These are phyloP conservation scores for Haliclystus octoradiatus DNA, from an alignment of 30 jellyfish, hydroid and myxozoan genomes.

Conservation along the genomic window DNA sequence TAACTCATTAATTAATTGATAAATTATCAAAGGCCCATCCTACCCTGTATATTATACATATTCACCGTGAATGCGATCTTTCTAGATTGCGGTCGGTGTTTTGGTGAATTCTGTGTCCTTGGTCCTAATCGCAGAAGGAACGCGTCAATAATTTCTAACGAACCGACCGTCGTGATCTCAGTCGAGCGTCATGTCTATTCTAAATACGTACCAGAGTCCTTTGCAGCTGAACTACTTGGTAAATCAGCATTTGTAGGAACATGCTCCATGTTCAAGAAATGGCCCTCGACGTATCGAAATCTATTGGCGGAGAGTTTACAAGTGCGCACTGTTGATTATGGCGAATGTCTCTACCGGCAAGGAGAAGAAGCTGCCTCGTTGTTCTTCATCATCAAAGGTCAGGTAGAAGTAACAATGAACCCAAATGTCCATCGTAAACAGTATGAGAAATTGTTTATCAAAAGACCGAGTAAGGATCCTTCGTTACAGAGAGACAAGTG, in stretches of 20 bases:
- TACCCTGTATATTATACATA: no score
- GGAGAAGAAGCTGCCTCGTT: slow-evolving; percentile 48
- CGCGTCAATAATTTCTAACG: slow-evolving; percentile 87
- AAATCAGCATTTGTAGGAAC: slow-evolving; percentile 81
- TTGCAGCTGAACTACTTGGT: slow-evolving; percentile 64
- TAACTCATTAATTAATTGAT: slow-evolving; percentile 4
- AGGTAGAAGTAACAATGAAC: slow-evolving; percentile 47
- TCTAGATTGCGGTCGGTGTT: slow-evolving; percentile 82
- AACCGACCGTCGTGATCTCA: slow-evolving; percentile 46
- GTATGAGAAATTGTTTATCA: slow-evolving; percentile 5
- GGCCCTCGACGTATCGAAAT: slow-evolving; percentile 86
- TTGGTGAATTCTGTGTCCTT: slow-evolving; percentile 80
- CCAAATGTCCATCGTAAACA: slow-evolving; percentile 38
- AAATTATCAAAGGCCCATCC: not conserved
- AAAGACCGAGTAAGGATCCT: not conserved
- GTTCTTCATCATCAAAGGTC: slow-evolving; percentile 62
- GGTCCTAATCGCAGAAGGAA: slow-evolving; percentile 54
- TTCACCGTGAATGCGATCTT: no score
- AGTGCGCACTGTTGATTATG: slow-evolving; percentile 35
- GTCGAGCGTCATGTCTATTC: slow-evolving; percentile 47
- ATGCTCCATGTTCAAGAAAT: slow-evolving; percentile 54
- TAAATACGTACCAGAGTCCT: slow-evolving; percentile 60
- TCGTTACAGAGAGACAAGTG: slow-evolving; percentile 5
- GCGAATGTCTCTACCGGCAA: slow-evolving; percentile 57
- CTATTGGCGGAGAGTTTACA: slow-evolving; percentile 76